Evolutionary conservation across 2,113 vertebrate genomes (phyloP), one percentile per base, ranked within the genome.

Genomic region (Siniperca knerii): DNA sequence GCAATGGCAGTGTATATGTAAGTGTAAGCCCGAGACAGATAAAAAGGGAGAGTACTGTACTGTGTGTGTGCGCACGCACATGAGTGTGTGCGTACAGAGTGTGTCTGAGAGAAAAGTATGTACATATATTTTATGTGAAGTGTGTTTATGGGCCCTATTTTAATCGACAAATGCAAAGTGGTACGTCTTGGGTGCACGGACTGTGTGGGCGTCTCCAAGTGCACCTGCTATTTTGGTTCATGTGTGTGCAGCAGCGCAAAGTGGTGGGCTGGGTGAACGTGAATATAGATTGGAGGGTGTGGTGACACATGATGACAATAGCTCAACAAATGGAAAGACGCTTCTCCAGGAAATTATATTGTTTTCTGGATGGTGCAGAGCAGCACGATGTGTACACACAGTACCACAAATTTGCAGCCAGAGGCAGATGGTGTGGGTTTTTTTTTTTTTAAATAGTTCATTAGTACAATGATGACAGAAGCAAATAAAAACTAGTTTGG

Each of bases 1-100:
- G 77, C 50, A 75, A 61, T 62, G 66, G 69, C 64, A 75, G 35
- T 48, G 55, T 40, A 64, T 64, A 72, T 83, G 78, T 46, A 52
- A 40, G 60, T 83, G 8, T 55, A 70, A 60, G 54, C 52, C 12
- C 54, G 29, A 75, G 46, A 68, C 82, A 42, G 77, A 69, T 5
- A 33, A 50, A 72, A 74, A 69, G 35, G 25, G 29, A 69, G 21
- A 52, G 18, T 4, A 33, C 25, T 52, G 46, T 4, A 16, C 25
- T 60, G 9, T 60, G n/a, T 72, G 25, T 55, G 73, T 66, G 62
- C 9, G 29, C 7, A 7, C 62, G 21, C 16, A 44, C 8, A 18
- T 67, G 35, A 33, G 76, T 44, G 46, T 69, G 60, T 50, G 48
- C 1, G 62, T 44, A 52, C 4, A 29, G 29, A 29, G 12, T 6